Conservation (phyloP, 2,797 vertebrate genomes). For the Neomorphus geoffroyi region DNA sequence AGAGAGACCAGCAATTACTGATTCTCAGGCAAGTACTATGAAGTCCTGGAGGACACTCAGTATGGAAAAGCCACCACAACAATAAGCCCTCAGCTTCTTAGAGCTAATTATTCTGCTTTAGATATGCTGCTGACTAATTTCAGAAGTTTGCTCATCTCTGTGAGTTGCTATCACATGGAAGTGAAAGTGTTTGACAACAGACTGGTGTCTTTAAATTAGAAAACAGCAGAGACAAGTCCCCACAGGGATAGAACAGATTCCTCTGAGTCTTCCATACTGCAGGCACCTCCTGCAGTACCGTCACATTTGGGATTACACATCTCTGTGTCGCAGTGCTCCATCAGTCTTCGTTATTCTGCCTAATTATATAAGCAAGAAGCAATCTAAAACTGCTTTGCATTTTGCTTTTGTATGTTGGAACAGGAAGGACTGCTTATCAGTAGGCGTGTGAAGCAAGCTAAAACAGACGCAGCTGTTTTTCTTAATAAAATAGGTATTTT, state of each 20-base stretch:
- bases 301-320: background rate
- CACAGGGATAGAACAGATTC: background rate
- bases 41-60: background rate
- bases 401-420: background rate
- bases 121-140: background rate
- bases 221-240: background rate
- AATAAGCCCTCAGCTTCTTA: background rate
- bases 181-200: rapidly evolving
- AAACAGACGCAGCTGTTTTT: background rate
- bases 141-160: background rate
- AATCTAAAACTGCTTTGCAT: background rate
- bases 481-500: background rate
- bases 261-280: rapidly evolving
- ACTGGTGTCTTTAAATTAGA: background rate
- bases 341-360: background rate
- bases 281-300: background rate
- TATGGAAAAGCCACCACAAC: background rate
- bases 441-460: background rate
- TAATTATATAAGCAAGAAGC: background rate
- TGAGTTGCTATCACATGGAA: rapidly evolving
- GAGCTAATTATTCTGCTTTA: rapidly evolving
- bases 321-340: rapidly evolving
- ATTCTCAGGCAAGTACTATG: background rate
- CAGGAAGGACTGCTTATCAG: background rate
- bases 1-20: background rate